Percentiles rank a stretch among this genome's conserved stretches.
phyloP scores from a whole-genome alignment of 2,888 invertebrate genomes.

The Lissonota sp. region DNA sequence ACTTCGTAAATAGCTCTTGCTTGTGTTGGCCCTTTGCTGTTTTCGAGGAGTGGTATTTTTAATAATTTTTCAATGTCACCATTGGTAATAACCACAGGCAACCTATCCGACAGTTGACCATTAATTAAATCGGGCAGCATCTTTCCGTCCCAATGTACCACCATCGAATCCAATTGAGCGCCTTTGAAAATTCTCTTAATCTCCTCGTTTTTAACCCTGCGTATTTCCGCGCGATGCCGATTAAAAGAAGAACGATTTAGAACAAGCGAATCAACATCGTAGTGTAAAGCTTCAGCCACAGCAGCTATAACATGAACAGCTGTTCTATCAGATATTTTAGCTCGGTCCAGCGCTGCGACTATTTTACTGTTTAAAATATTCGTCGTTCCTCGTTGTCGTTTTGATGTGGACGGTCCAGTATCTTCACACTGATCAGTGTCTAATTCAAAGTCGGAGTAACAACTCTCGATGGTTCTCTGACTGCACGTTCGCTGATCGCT shows the following conservation, averaged over 20 bases:
- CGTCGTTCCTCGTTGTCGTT: constrained; percentile 31
- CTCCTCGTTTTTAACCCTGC: background rate
- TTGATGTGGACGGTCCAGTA: constrained; percentile 35
- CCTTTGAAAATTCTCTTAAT: constrained; percentile 37
- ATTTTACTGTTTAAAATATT: constrained; percentile 38
- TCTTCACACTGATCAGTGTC: constrained; percentile 21
- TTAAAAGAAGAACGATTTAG: constrained; percentile 23
- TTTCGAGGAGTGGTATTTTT: constrained; percentile 45
- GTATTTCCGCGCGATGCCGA: constrained; percentile 17
- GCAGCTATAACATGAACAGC: constrained; percentile 29
- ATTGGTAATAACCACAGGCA: constrained; percentile 51
- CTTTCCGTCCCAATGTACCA: constrained; percentile 54
- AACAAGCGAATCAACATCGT: constrained; percentile 17
- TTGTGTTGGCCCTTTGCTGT: constrained; percentile 51
- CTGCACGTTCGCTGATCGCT: constrained; percentile 34
- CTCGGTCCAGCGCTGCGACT: constrained; percentile 31
- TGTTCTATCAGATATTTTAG: constrained; percentile 21
- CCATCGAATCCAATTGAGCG: constrained; percentile 30
- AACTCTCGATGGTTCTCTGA: constrained; percentile 29
- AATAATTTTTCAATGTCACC: constrained; percentile 47
- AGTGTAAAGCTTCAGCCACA: constrained; percentile 26
- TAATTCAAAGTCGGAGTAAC: constrained; percentile 28
- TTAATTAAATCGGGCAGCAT: constrained; percentile 32
- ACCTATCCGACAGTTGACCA: constrained; percentile 39
- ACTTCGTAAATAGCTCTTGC: constrained; percentile 51